phyloP scores from a whole-genome alignment of 2,113 vertebrate species.

The Gallinago undulata region DNA sequence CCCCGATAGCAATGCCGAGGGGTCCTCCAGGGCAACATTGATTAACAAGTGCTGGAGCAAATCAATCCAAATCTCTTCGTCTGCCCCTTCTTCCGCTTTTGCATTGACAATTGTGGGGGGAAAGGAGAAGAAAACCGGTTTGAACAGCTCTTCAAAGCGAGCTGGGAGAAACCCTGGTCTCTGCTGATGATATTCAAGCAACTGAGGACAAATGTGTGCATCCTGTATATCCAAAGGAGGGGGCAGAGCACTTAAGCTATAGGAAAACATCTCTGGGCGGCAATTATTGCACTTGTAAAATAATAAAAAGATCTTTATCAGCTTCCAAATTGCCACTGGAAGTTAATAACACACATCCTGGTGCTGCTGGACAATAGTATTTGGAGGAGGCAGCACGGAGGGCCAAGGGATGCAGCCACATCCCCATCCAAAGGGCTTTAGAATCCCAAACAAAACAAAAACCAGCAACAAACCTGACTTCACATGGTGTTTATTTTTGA shows the following conservation, averaged over 20 bases:
- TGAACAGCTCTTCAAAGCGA: not conserved
- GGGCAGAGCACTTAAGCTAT: not conserved
- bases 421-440: not conserved
- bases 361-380: not conserved
- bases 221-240: not conserved
- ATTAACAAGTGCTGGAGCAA: not conserved
- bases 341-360: not conserved
- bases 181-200: not conserved
- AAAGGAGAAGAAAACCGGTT: not conserved
- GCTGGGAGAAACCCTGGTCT: not conserved
- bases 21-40: not conserved
- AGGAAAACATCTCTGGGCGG: not conserved
- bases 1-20: not conserved
- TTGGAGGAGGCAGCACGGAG: not conserved
- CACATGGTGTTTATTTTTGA: not conserved
- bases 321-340: not conserved
- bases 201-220: not conserved
- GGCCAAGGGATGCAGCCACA: not conserved
- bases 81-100: not conserved
- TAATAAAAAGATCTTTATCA: not conserved
- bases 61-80: not conserved
- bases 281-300: not conserved
- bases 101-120: not conserved
- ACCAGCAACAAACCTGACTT: not conserved
- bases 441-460: not conserved